Evolutionary conservation across 2,888 invertebrate species (phyloP).

Genomic region (Ptychoptera albimana): DNA sequence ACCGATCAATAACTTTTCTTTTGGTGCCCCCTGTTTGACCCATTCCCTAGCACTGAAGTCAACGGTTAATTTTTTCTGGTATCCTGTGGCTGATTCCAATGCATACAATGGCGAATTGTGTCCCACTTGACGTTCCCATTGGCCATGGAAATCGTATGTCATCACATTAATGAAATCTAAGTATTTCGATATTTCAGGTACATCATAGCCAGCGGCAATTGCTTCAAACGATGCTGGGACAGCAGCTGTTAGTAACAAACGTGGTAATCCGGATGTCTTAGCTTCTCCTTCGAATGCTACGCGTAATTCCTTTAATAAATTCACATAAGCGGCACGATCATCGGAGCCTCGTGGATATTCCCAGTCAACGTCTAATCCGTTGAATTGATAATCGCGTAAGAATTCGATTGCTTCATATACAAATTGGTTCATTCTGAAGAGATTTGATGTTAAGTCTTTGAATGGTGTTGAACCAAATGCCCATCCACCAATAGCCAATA

Average conservation of each 20-base stretch:
- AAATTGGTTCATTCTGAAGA: conserved; percentile 88
- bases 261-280: conserved; percentile 68
- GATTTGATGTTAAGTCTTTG: conserved; percentile 80
- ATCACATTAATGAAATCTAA: conserved; percentile 88
- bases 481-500: conserved; percentile 88
- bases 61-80: conserved; percentile 86
- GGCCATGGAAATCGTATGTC: conserved; percentile 93
- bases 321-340: conserved; percentile 70
- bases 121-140: conserved; percentile 86
- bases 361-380: conserved; percentile 88
- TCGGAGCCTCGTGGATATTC: conserved; percentile 84
- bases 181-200: conserved; percentile 85
- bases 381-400: conserved; percentile 77
- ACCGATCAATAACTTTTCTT: conserved; percentile 85
- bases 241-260: conserved; percentile 68
- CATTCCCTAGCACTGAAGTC: conserved; percentile 84
- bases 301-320: conserved; percentile 66
- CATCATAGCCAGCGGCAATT: conserved; percentile 85
- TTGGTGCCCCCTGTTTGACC: conserved; percentile 85
- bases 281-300: conserved; percentile 87
- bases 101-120: conserved; percentile 86
- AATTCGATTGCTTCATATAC: conserved; percentile 91
- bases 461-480: conserved; percentile 90
- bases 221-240: conserved; percentile 90
- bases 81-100: conserved; percentile 73